Base-by-base conservation (phyloP, 1,140 invertebrate species). In the Archegozetes longisetosus region DNA sequence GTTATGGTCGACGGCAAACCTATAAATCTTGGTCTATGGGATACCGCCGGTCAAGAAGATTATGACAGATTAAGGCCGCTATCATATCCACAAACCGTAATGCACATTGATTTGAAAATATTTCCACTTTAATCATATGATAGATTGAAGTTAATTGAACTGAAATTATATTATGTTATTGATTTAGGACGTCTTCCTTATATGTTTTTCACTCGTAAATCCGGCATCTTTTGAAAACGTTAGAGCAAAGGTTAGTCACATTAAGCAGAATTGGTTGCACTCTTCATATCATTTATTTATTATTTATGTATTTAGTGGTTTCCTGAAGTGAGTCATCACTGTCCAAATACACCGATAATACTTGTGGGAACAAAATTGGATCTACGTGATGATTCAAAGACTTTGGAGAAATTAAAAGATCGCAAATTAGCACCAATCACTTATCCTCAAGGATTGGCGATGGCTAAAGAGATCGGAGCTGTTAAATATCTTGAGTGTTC, bases 1-100 rank as follows among this genome's bases (percentile, higher is more conserved):
- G 93, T 98, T 23, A 97, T 98, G 92, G 92, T 98, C n/a, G 94
- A 96, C 77, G 92, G 91, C 0, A 93, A 95, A 72, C 91, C 91
- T 0, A 95, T 97, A 63, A 96, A 96, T 75, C 74, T 98, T 66
- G 91, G 88, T 6, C 73, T 93, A 27, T 92, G 88, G 88, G 88
- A 92, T 81, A 91, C 88, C 61, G 65, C 88, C 54, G 88, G 88
- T 49, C 89, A 96, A 73, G 92, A 97, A 79, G 92, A 96, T 80
- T 96, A 97, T 70, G 89, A 92, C 72, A 79, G 92, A 67, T 76
- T 96, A 53, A 78, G 92, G 69, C 92, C 92, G 17, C 76, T 98
- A 2, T 95, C 90, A n/a, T 98, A 98, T 75, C 92, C 92, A 66
- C 91, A 96, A 73, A 97, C 17, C 20, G 53, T 25, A 29, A 29